A percentile compares a stretch with the other conserved stretches of the same genome.
Evolutionary conservation across 1,140 invertebrate genomes (phyloP).

Genomic region (Polypedilum pembai): DNA sequence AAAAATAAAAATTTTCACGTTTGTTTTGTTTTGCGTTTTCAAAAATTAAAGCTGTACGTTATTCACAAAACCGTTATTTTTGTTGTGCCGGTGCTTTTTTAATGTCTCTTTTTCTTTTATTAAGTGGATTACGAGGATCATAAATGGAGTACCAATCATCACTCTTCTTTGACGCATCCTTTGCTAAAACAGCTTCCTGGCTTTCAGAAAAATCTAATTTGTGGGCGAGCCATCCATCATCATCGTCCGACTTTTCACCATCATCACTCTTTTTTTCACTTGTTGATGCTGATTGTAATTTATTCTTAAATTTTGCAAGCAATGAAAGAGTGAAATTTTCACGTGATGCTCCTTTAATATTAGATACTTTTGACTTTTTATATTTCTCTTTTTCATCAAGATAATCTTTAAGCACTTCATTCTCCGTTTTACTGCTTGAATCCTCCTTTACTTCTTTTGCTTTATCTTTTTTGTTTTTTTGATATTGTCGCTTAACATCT

Average conservation of each 20-base stretch:
- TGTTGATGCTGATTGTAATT: slow-evolving; percentile 53
- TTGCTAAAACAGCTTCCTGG: slow-evolving; percentile 65
- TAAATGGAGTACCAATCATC: slow-evolving; percentile 95
- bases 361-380: slow-evolving; percentile 54
- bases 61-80: not conserved
- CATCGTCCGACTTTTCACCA: slow-evolving; percentile 29
- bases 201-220: slow-evolving; percentile 70
- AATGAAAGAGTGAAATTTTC: slow-evolving; percentile 69
- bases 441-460: slow-evolving; percentile 39
- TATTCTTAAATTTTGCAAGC: slow-evolving; percentile 75
- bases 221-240: slow-evolving; percentile 60
- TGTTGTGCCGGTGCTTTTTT: not conserved
- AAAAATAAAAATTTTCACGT: not conserved
- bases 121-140: slow-evolving; percentile 91
- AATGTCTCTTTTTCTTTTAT: slow-evolving; percentile 65
- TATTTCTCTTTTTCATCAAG: slow-evolving; percentile 71
- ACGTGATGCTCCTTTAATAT: slow-evolving; percentile 60
- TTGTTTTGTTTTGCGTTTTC: slow-evolving; percentile 7
- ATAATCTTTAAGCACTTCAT: slow-evolving; percentile 64
- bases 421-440: slow-evolving; percentile 39
- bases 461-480: slow-evolving; percentile 43
- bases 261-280: slow-evolving; percentile 39
- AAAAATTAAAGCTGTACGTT: not conserved
- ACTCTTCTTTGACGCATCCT: slow-evolving; percentile 89
- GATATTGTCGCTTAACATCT: slow-evolving; percentile 41